Conservation (phyloP, 2,797 vertebrate genomes). For the Ctenopoma kingsleyae region DNA sequence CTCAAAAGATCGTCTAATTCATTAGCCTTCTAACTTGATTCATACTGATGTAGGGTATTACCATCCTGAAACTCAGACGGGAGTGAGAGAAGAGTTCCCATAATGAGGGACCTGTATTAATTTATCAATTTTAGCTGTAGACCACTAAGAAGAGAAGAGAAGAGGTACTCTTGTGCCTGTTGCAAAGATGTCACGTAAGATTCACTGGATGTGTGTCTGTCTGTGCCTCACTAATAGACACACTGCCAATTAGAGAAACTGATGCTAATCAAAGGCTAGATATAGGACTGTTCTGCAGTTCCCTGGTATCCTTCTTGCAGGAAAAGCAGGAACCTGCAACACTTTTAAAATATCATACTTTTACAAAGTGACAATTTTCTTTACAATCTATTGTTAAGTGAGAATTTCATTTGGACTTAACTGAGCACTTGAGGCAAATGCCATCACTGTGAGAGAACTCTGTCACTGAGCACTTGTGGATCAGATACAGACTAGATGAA, state of each 20-base stretch:
- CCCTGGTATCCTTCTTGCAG: background rate
- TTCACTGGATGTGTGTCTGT: conserved; percentile 47
- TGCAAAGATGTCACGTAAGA: conserved; percentile 57
- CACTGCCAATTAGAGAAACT: conserved; percentile 65
- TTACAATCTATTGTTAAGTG: conserved; percentile 20
- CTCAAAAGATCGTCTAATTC: conserved; percentile 62
- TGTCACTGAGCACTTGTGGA: conserved; percentile 45
- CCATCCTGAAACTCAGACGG: conserved; percentile 57
- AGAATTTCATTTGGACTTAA: conserved; percentile 50
- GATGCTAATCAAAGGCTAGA: conserved; percentile 57
- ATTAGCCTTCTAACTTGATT: conserved; percentile 61
- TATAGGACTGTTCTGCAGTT: conserved; percentile 11
- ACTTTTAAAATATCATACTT: conserved; percentile 22
- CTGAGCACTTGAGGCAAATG: conserved; percentile 38
- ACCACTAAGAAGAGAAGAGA: conserved; percentile 2
- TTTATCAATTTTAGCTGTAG: conserved; percentile 61
- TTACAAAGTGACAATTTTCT: conserved; percentile 45
- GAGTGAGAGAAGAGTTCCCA: conserved; percentile 50
- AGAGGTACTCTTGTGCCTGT: conserved; percentile 36
- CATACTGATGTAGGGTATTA: conserved; percentile 59
- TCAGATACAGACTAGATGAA: conserved; percentile 38
- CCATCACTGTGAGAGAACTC: conserved; percentile 40
- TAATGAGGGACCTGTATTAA: conserved; percentile 71
- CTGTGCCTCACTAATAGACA: conserved; percentile 62
- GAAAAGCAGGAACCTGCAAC: conserved; percentile 8